Conservation (phyloP, 2,797 vertebrate genomes). For the Poeciliopsis paucimaculata region DNA sequence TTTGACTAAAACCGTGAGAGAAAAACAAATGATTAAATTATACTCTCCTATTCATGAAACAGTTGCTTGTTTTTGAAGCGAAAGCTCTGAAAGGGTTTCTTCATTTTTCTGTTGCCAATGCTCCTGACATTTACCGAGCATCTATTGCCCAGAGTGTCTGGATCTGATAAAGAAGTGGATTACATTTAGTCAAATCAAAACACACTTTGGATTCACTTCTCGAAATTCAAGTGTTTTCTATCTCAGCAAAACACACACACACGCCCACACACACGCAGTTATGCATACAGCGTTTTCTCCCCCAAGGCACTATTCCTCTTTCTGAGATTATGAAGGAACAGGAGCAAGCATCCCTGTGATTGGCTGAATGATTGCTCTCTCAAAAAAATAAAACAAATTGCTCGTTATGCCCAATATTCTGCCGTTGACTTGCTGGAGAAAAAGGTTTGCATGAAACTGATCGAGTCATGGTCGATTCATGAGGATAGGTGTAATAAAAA, state of each 20-base stretch:
- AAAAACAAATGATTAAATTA: neutral
- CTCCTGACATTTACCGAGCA: constrained; percentile 11
- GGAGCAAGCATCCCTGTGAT: constrained; percentile 4
- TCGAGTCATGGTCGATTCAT: neutral
- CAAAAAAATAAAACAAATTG: neutral
- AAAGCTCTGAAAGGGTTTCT: neutral
- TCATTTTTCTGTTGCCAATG: neutral
- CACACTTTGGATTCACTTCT: constrained; percentile 13
- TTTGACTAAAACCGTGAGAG: neutral
- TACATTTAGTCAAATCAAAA: constrained; percentile 31
- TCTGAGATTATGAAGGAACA: neutral
- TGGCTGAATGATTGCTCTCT: neutral
- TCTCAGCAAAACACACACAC: constrained; percentile 7
- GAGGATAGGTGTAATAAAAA: neutral
- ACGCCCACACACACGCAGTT: constrained; percentile 18
- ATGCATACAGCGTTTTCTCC: constrained; percentile 8
- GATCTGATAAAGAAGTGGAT: constrained; percentile 26
- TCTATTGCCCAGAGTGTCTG: constrained; percentile 15
- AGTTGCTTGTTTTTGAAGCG: neutral
- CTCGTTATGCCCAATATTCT: neutral
- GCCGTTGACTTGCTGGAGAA: neutral
- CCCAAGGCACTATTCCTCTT: constrained; percentile 8
- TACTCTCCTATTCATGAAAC: neutral
- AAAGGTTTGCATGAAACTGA: neutral
- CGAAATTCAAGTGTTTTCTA: neutral